Percentiles rank a stretch among this genome's conserved stretches.
Evolutionary conservation across 2,888 invertebrate species (phyloP).

Genomic region (Drosophila mettleri): DNA sequence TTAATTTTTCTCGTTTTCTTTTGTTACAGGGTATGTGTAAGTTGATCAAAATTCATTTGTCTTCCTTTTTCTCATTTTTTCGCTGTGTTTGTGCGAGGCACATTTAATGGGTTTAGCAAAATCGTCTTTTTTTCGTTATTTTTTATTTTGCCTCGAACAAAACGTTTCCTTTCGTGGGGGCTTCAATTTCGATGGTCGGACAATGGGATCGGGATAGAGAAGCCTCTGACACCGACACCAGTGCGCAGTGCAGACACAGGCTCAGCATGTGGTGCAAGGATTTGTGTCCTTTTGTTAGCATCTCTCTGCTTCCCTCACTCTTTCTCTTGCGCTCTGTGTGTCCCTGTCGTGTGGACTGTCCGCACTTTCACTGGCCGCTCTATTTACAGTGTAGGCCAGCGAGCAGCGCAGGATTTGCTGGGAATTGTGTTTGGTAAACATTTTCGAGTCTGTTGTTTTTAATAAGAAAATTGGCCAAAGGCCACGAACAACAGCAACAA

Average conservation of each 20-base stretch:
- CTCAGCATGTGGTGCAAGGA: slow-evolving; percentile 76
- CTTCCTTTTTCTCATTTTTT: slow-evolving; percentile 11
- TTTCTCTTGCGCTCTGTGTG: neutral
- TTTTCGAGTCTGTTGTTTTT: slow-evolving; percentile 79
- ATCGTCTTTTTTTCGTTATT: slow-evolving; percentile 35
- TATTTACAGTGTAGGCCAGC: slow-evolving; percentile 74
- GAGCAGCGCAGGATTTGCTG: slow-evolving; percentile 60
- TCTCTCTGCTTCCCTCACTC: neutral
- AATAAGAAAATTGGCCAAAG: slow-evolving; percentile 79
- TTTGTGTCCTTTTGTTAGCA: slow-evolving; percentile 53
- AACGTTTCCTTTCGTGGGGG: slow-evolving; percentile 48
- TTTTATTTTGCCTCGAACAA: slow-evolving; percentile 43
- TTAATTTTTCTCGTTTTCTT: too few relatives aligned
- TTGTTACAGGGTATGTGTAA: slow-evolving; percentile 3
- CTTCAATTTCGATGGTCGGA: slow-evolving; percentile 43
- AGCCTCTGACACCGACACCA: slow-evolving; percentile 18
- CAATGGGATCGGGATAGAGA: slow-evolving; percentile 35
- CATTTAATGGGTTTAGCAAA: slow-evolving; percentile 71
- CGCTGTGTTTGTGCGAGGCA: slow-evolving; percentile 36
- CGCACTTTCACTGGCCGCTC: slow-evolving; percentile 76
- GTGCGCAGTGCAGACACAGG: slow-evolving; percentile 22
- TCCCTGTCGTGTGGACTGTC: slow-evolving; percentile 47
- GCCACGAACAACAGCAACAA: slow-evolving; percentile 57
- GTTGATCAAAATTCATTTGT: slow-evolving; percentile 2
- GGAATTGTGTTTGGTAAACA: slow-evolving; percentile 79